Conservation (phyloP, 2,888 invertebrate species). For the Cataglyphis rosenhaueri region DNA sequence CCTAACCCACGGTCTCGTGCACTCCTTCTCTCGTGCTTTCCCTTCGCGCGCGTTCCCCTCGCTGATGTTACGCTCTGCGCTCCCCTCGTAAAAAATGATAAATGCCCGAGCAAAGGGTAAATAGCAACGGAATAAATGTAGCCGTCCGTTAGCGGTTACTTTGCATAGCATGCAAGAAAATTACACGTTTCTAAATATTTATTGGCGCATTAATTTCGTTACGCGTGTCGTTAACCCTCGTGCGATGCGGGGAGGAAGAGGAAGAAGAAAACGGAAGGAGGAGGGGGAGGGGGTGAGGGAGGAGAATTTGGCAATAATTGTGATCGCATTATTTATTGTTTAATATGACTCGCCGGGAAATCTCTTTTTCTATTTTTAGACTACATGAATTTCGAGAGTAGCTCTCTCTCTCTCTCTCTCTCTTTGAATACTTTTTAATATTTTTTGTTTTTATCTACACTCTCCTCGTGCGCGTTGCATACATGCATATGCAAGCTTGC, state of each 20-base stretch:
- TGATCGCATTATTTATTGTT: slow-evolving; percentile 39
- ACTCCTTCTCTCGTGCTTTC: background rate
- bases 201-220: slow-evolving; percentile 65
- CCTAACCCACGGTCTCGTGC: slow-evolving; percentile 37
- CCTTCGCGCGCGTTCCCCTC: slow-evolving; percentile 38
- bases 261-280: no score
- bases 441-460: slow-evolving; percentile 20
- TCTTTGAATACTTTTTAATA: slow-evolving; percentile 51
- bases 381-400: slow-evolving; percentile 50
- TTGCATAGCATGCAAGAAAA: slow-evolving; percentile 62
- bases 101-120: slow-evolving; percentile 74
- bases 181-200: slow-evolving; percentile 64
- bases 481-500: background rate
- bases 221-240: slow-evolving; percentile 30
- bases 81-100: slow-evolving; percentile 78
- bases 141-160: slow-evolving; percentile 59
- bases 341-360: background rate
- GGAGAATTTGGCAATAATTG: slow-evolving; percentile 10
- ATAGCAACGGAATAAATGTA: slow-evolving; percentile 73
- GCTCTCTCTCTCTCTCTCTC: background rate
- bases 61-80: slow-evolving; percentile 37
- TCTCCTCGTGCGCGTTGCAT: background rate
- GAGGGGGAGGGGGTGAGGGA: background rate
- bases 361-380: slow-evolving; percentile 23
- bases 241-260: background rate